Percentiles rank a stretch among this genome's conserved stretches.
phyloP scores from a whole-genome alignment of 2,113 vertebrate species.

The Ammospiza nelsoni region DNA sequence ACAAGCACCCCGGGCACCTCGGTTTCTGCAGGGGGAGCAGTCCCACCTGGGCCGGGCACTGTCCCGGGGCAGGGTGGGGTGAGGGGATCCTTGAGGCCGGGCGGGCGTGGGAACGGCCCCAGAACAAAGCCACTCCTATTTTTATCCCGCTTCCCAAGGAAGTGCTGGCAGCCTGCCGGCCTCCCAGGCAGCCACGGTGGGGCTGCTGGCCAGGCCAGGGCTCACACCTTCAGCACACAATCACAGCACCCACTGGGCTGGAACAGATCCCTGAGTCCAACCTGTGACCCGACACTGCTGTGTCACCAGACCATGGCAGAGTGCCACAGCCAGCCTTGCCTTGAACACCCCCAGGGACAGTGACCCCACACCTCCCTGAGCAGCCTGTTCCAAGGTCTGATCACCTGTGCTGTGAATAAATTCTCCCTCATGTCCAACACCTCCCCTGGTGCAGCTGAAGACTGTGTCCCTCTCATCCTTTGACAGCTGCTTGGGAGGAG shows the following conservation, averaged over 20 bases:
- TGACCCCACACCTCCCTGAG: not conserved
- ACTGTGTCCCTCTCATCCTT: not conserved
- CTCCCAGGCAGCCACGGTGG: rapidly evolving
- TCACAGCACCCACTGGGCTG: rapidly evolving
- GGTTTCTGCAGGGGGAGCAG: not conserved
- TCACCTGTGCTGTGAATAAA: rapidly evolving
- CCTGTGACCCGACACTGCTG: rapidly evolving
- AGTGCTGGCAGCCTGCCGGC: not conserved
- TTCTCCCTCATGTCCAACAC: not conserved
- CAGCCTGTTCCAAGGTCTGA: not conserved
- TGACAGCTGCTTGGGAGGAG: not conserved
- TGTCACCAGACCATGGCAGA: rapidly evolving
- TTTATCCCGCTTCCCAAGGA: slow-evolving; percentile 40
- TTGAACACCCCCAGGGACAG: no score
- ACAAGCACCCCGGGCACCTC: no score
- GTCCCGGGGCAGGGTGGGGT: not conserved
- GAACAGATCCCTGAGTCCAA: not conserved
- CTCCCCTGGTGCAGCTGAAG: not conserved
- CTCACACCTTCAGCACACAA: rapidly evolving
- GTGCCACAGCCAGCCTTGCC: not conserved
- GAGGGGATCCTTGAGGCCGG: rapidly evolving
- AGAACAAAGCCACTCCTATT: slow-evolving; percentile 46
- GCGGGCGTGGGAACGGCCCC: not conserved
- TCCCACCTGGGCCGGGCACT: not conserved
- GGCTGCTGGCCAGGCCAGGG: not conserved